Percentiles rank a stretch among this genome's conserved stretches.
phyloP scores from a whole-genome alignment of 2,888 invertebrate genomes.

The Drosophila eohydei region DNA sequence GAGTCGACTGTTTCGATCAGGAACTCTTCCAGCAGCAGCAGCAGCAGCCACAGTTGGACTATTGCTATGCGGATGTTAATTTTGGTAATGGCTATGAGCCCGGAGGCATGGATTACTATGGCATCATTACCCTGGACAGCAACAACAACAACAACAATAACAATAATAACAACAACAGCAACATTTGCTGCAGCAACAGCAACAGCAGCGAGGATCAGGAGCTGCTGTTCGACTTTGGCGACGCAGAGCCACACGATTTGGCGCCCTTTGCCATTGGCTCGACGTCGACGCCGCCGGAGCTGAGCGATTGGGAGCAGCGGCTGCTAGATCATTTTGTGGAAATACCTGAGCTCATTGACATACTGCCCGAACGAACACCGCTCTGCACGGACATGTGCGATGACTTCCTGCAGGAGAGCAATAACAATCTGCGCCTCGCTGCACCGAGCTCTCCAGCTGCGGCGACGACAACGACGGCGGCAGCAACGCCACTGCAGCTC shows the following conservation, averaged over 20 bases:
- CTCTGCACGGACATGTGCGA: constrained; percentile 87
- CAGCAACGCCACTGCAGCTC: constrained; percentile 75
- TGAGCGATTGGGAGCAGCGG: constrained; percentile 83
- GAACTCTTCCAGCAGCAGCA: constrained; percentile 1
- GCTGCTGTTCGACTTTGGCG: constrained; percentile 39
- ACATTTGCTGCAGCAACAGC: constrained; percentile 21
- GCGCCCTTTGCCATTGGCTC: constrained; percentile 2
- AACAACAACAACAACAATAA: constrained; percentile 40
- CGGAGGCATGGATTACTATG: constrained; percentile 62
- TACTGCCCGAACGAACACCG: constrained; percentile 86
- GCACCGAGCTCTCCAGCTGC: constrained; percentile 66
- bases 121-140: constrained; percentile 58
- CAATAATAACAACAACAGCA: constrained; percentile 5
- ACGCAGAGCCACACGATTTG: constrained; percentile 24
- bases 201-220: constrained; percentile 21
- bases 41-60: constrained; percentile 25
- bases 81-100: constrained; percentile 45
- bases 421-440: constrained; percentile 78
- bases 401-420: constrained; percentile 85
- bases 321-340: constrained; percentile 83
- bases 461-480: background rate
- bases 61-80: constrained; percentile 54
- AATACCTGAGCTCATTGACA: constrained; percentile 82
- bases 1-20: constrained; percentile 20
- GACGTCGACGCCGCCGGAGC: constrained; percentile 60